Evolutionary conservation across 1,140 invertebrate genomes (phyloP).

Genomic region (Colletes gigas): DNA sequence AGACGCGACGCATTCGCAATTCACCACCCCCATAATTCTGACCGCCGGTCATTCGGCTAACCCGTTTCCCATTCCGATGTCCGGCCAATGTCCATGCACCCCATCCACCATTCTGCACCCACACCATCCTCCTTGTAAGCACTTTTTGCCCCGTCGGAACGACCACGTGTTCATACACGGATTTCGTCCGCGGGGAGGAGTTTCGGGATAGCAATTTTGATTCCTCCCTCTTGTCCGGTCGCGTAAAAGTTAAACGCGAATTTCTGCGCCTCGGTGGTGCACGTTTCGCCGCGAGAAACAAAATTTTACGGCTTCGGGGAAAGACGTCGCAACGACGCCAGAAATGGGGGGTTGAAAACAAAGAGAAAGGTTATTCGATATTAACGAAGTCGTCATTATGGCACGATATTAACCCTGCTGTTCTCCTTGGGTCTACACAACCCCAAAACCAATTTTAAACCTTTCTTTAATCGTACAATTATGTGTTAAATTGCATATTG

Average conservation of each 20-base stretch:
- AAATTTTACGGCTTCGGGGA: not conserved
- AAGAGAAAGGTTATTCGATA: too few species aligned
- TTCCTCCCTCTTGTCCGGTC: not conserved
- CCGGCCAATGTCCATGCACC: constrained; percentile 54
- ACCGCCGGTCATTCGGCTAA: constrained; percentile 65
- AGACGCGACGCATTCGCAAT: constrained; percentile 45
- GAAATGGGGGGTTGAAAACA: too few species aligned
- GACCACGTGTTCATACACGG: constrained; percentile 35
- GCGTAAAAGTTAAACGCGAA: not conserved
- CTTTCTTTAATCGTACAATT: too few species aligned
- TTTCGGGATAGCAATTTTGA: constrained; percentile 12
- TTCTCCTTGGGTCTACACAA: too few species aligned
- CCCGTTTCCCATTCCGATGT: constrained; percentile 64
- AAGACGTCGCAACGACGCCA: too few species aligned
- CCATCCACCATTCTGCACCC: constrained; percentile 26
- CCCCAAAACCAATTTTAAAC: too few species aligned
- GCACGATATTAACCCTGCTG: too few species aligned
- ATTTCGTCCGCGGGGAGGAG: not conserved
- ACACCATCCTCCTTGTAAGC: constrained; percentile 19
- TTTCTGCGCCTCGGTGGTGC: not conserved
- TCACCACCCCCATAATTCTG: constrained; percentile 56
- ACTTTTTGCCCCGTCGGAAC: constrained; percentile 42
- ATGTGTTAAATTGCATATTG: too few species aligned
- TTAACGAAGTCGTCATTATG: too few species aligned
- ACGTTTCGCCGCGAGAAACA: not conserved